Percentiles rank a stretch among this genome's conserved stretches.
Conservation (phyloP, 1,140 invertebrate species). For the Brachionus asplanchnoidis region DNA sequence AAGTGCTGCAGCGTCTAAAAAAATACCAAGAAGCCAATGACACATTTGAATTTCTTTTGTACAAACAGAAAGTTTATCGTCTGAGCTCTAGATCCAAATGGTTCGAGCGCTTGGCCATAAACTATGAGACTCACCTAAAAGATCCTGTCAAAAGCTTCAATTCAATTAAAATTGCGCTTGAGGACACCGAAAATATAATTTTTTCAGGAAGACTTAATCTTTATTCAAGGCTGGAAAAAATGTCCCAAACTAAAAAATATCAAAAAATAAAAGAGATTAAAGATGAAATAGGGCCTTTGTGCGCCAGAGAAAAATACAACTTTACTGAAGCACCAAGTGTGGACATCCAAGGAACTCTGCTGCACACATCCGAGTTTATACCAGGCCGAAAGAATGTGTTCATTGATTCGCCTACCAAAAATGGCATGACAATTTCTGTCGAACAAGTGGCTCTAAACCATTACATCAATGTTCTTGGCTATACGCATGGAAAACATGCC, state of each 20-base stretch:
- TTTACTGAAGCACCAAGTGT: constrained; percentile 45
- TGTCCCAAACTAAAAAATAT: constrained; percentile 31
- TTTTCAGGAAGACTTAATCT: not conserved
- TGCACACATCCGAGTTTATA: constrained; percentile 44
- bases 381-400: constrained; percentile 49
- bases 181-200: not conserved
- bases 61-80: constrained; percentile 54
- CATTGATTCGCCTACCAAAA: constrained; percentile 47
- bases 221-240: not conserved
- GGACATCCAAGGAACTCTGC: constrained; percentile 42
- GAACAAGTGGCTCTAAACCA: constrained; percentile 60
- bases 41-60: constrained; percentile 56
- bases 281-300: constrained; percentile 47
- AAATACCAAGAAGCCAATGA: constrained; percentile 58
- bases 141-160: constrained; percentile 49
- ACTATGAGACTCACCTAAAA: constrained; percentile 60
- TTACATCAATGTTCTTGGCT: constrained; percentile 58
- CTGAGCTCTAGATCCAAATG: constrained; percentile 58
- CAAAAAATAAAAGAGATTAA: constrained; percentile 43
- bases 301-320: constrained; percentile 29
- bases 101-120: constrained; percentile 61
- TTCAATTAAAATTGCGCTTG: not conserved
- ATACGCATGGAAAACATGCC: constrained; percentile 64
- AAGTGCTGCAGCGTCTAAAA: constrained; percentile 57
- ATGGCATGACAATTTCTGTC: constrained; percentile 53